A percentile compares a stretch with the other conserved stretches of the same genome.
Evolutionary conservation across 2,888 invertebrate species (phyloP).

Genomic region (Ferrisia virgata): DNA sequence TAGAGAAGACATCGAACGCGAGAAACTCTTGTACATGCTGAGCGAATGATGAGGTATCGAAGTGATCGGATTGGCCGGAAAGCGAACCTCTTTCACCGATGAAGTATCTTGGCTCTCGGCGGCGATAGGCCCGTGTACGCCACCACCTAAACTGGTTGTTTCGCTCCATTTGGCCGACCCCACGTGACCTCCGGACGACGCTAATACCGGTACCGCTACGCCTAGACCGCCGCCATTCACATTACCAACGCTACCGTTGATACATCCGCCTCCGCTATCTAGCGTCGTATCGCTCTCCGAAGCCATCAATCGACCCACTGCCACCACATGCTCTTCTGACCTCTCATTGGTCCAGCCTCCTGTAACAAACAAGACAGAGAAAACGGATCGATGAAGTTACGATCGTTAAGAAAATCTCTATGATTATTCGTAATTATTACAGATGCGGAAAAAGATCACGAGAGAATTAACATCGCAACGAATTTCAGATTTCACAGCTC

Average conservation of each 20-base stretch:
- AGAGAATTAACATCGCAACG: too few species aligned
- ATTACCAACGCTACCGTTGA: conserved; percentile 47
- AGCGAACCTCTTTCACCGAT: conserved; percentile 50
- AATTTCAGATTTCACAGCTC: too few species aligned
- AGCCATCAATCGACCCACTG: conserved; percentile 50
- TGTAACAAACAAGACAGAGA: background rate
- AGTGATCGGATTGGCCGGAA: conserved; percentile 53
- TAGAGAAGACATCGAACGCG: conserved; percentile 79
- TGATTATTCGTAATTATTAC: too few species aligned
- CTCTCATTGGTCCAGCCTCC: conserved; percentile 45
- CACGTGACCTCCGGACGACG: conserved; percentile 48
- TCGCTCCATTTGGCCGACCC: conserved; percentile 49
- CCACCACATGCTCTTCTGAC: conserved; percentile 50
- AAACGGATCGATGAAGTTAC: too few species aligned
- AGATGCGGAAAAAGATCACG: too few species aligned
- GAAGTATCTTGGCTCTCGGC: conserved; percentile 47
- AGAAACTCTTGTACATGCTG: conserved; percentile 60
- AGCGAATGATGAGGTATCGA: conserved; percentile 59
- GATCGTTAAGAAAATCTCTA: too few species aligned
- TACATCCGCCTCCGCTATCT: conserved; percentile 33
- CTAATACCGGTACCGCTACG: conserved; percentile 46
- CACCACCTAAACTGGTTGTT: conserved; percentile 1
- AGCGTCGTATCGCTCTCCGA: conserved; percentile 49
- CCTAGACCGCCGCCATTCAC: conserved; percentile 33
- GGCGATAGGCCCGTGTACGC: background rate